These are phyloP conservation scores for Elysia crispata DNA, from an alignment of 2,888 invertebrate genomes.

Conservation along the genomic window DNA sequence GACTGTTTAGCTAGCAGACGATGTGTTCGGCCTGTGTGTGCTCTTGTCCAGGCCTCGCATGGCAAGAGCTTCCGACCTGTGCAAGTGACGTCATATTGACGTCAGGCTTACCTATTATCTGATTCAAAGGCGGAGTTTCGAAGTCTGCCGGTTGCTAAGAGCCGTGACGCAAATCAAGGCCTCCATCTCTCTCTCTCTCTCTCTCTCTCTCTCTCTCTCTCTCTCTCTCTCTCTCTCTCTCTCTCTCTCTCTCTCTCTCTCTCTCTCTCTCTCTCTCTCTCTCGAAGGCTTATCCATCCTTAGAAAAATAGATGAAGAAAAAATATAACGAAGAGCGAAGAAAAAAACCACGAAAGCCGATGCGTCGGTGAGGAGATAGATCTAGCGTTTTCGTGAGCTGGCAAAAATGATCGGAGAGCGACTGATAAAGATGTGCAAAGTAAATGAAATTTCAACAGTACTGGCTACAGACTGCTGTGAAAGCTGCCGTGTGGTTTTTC, in stretches of 20 bases:
- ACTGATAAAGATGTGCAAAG: too few relatives aligned
- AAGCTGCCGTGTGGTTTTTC: too few relatives aligned
- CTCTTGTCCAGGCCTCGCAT: slow-evolving; percentile 46
- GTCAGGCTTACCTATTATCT: slow-evolving; percentile 57
- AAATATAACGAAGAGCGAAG: too few relatives aligned
- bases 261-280: slow-evolving; percentile 1
- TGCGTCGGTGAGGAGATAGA: too few relatives aligned
- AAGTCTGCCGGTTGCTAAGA: slow-evolving; percentile 70
- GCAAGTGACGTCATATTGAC: slow-evolving; percentile 55
- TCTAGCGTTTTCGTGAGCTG: too few relatives aligned
- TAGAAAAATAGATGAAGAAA: background rate
- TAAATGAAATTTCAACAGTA: too few relatives aligned
- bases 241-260: slow-evolving; percentile 10
- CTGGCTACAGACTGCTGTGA: too few relatives aligned
- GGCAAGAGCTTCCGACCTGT: slow-evolving; percentile 46
- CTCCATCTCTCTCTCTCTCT: background rate
- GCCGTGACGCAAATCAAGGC: slow-evolving; percentile 40
- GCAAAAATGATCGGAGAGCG: too few relatives aligned
- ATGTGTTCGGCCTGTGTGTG: slow-evolving; percentile 45
- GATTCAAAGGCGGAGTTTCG: slow-evolving; percentile 66
- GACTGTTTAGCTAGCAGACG: too few relatives aligned
- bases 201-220: background rate
- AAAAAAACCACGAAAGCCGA: too few relatives aligned
- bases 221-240: background rate
- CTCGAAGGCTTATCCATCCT: background rate